Evolutionary conservation across 1,140 invertebrate genomes (phyloP), one percentile per base, ranked within the genome.

Genomic region (Zaprionus camerounensis): DNA sequence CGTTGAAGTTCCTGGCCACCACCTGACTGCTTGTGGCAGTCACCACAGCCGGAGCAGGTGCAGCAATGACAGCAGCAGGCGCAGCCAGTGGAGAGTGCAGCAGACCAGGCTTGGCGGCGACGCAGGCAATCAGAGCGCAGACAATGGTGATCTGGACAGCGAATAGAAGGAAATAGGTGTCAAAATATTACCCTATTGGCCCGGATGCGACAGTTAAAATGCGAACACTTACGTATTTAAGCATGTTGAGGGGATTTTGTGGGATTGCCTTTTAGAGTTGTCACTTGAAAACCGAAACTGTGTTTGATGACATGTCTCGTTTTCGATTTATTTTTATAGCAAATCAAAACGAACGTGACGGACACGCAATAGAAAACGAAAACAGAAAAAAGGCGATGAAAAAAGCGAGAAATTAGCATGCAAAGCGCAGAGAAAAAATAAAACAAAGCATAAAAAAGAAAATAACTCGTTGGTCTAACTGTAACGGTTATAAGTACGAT

Each of bases 21-120:
- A 92, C 91, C 76, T 94, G 93, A 26, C 93, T 93, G 66, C 93
- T 93, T 26, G 83, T 86, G n/a, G 93, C 93, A 28, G 93, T 93
- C 28, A 93, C 68, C 2, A 92, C 76, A 17, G 22, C 22, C 7
- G 91, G 91, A n/a, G 92, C 76, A 20, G 46, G 75, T 6, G 76
- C 78, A 26, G 53, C 53, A 88, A 56, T 34, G 24, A 69, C 66
- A 3, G 91, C 76, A 28, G 80, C 78, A 11, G 83, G 78, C 4
- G 90, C 78, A 20, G 73, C 82, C 15, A 79, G 13, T 17, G 72
- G 72, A 24, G 76, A 53, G 28, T 64, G 61, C 24, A 79, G 58
- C 13, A 81, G 70, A 68, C 82, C 81, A 12, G 85, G 90, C 62
- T 91, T 83, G 28, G 73, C 84, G 56, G 76, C 61, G 12, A 69